These are phyloP conservation scores for Tupiocoris notatus DNA, from an alignment of 2,888 invertebrate species.

Conservation along the genomic window DNA sequence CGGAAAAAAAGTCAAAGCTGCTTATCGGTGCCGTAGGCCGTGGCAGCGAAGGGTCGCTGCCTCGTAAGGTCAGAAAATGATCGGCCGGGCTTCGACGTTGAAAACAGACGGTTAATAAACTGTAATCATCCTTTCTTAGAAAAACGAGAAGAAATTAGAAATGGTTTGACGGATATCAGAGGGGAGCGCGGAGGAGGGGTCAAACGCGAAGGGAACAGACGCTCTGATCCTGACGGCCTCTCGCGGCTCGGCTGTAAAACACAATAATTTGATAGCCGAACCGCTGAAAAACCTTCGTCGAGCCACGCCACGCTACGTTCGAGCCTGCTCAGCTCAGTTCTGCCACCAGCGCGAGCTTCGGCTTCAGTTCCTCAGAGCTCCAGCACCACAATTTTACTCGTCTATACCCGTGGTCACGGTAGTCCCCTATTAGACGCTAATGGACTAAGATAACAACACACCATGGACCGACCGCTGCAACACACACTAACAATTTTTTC, in stretches of 20 bases:
- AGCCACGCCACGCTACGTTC: not conserved
- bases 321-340: not conserved
- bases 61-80: not conserved
- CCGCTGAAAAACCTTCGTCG: not conserved
- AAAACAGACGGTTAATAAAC: not conserved
- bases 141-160: not conserved
- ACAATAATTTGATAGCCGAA: not conserved
- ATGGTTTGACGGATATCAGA: not conserved
- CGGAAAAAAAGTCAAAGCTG: not conserved
- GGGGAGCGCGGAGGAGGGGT: not conserved
- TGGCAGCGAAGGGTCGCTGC: not conserved
- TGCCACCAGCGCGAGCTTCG: not conserved
- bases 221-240: not conserved
- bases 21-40: not conserved
- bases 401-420: conserved; percentile 16
- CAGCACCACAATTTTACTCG: too few relatives aligned
- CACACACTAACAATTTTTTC: conserved; percentile 26
- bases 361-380: not conserved
- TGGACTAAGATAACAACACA: conserved; percentile 23
- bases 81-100: not conserved
- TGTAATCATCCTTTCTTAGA: not conserved
- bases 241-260: not conserved
- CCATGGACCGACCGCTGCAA: not conserved
- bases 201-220: not conserved
- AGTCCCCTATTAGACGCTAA: conserved; percentile 29